A percentile compares a stretch with the other conserved stretches of the same genome.
Evolutionary conservation across 2,797 vertebrate genomes (phyloP).

Genomic region (Mormyrus hasselquistii): DNA sequence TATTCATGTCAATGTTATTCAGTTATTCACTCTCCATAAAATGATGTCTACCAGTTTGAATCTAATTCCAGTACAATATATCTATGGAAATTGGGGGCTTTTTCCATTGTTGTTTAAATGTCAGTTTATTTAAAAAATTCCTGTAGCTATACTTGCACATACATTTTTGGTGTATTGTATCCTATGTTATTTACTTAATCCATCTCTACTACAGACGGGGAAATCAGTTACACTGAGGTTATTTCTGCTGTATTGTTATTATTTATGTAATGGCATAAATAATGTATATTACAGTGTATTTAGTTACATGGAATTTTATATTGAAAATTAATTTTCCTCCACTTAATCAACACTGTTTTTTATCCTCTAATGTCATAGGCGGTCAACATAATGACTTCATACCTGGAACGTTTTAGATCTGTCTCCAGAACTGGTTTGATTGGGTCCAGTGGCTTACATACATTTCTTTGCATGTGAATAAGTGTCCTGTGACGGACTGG

Average conservation of each 20-base stretch:
- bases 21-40: background rate
- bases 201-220: background rate
- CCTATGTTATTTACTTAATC: background rate
- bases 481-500: background rate
- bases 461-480: background rate
- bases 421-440: background rate
- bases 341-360: background rate
- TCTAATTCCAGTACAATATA: background rate
- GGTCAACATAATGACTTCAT: background rate
- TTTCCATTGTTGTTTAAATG: background rate
- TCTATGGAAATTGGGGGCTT: background rate
- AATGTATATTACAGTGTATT: conserved; percentile 6
- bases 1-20: background rate
- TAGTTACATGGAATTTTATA: background rate
- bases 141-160: background rate
- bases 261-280: background rate
- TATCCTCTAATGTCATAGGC: background rate
- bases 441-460: background rate
- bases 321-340: background rate
- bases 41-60: background rate
- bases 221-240: background rate
- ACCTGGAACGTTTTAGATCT: background rate
- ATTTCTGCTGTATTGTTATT: conserved; percentile 1
- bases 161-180: background rate
- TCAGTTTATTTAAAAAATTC: background rate